Evolutionary conservation across 2,888 invertebrate species (phyloP), one percentile per base, ranked within the genome.

Genomic region (Neria commutata): DNA sequence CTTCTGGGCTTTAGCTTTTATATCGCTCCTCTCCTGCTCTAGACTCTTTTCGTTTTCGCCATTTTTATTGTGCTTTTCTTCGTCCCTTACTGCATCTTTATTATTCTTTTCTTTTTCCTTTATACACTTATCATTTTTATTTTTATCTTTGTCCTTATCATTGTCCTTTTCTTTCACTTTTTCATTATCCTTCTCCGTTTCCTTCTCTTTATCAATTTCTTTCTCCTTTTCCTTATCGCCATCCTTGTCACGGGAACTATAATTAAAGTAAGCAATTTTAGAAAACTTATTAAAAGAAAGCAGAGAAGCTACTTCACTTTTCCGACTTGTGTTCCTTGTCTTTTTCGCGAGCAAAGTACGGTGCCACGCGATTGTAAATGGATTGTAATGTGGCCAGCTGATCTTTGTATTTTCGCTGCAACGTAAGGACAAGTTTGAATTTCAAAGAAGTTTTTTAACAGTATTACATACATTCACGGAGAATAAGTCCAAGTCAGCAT

Each of bases 401-500:
- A 48, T 79, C 77, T 34, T 68, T 67, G 29, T 68, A 71, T 62
- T 78, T 77, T 51, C 74, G 70, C 78, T 79, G 54, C 1, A 67
- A 67, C 23, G 42, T 21, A 61, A 51, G 50, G n/a, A n/a, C n/a
- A n/a, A n/a, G n/a, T n/a, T 25, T 42, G 29, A 14, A 1, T 46
- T 29, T 29, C 29, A 29, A 6, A 19, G 49, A 17, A 45, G 14
- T 25, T 6, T 51, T 33, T 14, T 23, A 2, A 2, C 1, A 16
- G 2, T 23, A 17, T 29, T 40, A 81, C 83, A 83, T 81, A 88
- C 88, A 72, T 85, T 84, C 55, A 83, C 75, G 71, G 84, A 84
- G 62, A 84, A 84, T 10, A 88, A 76, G 57, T 85, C 84, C 58
- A 86, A 85, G 67, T 88, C 87, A 0, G 85, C 82, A 66, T 75